Evolutionary conservation across 2,888 invertebrate species (phyloP).

Genomic region (Brachynemurus nebulosus): DNA sequence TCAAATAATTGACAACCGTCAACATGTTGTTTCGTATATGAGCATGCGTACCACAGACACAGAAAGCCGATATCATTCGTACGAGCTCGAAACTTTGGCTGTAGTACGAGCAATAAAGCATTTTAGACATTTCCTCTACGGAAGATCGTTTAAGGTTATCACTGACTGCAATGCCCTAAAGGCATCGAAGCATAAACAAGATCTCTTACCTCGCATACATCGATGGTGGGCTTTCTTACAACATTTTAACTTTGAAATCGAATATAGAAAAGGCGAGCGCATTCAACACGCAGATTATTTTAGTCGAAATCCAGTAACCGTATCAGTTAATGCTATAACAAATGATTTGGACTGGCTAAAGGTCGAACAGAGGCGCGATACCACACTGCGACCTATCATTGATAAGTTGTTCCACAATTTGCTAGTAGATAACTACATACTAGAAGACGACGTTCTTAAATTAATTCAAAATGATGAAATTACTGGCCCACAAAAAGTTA

Average conservation of each 20-base stretch:
- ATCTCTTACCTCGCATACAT: slow-evolving; percentile 20
- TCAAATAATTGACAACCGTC: slow-evolving; percentile 8
- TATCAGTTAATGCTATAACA: background rate
- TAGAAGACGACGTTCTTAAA: too few relatives aligned
- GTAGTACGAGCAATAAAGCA: background rate
- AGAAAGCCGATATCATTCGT: slow-evolving; percentile 12
- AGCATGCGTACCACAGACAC: slow-evolving; percentile 5
- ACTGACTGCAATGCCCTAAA: slow-evolving; percentile 20
- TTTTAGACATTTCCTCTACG: background rate
- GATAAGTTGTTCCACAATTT: too few relatives aligned
- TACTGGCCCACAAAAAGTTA: too few relatives aligned
- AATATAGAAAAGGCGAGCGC: slow-evolving; percentile 2
- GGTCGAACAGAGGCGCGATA: slow-evolving; percentile 10
- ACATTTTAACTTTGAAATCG: slow-evolving; percentile 7
- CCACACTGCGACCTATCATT: too few relatives aligned
- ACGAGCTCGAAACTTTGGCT: slow-evolving; percentile 6
- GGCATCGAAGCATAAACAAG: slow-evolving; percentile 17
- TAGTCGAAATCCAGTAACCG: slow-evolving; percentile 7
- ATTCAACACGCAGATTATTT: slow-evolving; percentile 12
- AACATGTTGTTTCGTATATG: slow-evolving; percentile 2
- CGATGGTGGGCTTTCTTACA: slow-evolving; percentile 21
- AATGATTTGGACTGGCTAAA: slow-evolving; percentile 12
- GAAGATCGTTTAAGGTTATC: slow-evolving; percentile 14
- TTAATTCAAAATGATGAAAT: too few relatives aligned
- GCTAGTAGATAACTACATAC: too few relatives aligned